Conservation (phyloP, 1,140 invertebrate species). For the Scaptomyza montana region DNA sequence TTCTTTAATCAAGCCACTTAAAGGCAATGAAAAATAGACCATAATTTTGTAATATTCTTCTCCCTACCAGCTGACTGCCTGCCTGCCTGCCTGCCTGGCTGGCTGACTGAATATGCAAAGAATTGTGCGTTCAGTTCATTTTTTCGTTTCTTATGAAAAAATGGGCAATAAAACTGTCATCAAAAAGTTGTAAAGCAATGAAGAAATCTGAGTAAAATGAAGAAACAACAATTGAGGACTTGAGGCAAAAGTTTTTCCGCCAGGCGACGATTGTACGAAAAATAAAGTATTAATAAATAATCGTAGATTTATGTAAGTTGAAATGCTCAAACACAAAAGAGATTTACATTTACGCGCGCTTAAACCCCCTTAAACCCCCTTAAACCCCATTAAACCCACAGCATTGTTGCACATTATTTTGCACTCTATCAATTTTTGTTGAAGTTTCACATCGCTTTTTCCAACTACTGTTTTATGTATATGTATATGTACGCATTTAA, state of each 20-base stretch:
- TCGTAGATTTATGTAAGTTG: slow-evolving; percentile 42
- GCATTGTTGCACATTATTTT: slow-evolving; percentile 79
- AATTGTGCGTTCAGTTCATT: slow-evolving; percentile 18
- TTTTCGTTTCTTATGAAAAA: slow-evolving; percentile 42
- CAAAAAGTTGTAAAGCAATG: slow-evolving; percentile 81
- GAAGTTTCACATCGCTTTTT: slow-evolving; percentile 21
- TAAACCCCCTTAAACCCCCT: too few species aligned
- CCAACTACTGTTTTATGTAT: slow-evolving; percentile 22
- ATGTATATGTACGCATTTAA: slow-evolving; percentile 5
- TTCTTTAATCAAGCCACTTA: slow-evolving; percentile 38
- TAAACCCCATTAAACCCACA: too few species aligned
- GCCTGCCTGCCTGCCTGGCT: neutral
- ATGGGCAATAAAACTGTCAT: slow-evolving; percentile 79
- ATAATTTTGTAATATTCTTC: slow-evolving; percentile 39
- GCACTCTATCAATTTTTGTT: slow-evolving; percentile 52
- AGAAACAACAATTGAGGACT: slow-evolving; percentile 39
- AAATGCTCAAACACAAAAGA: slow-evolving; percentile 55
- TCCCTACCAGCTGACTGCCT: slow-evolving; percentile 3
- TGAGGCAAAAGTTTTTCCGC: slow-evolving; percentile 62
- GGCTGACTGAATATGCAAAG: slow-evolving; percentile 11
- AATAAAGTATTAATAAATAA: slow-evolving; percentile 49
- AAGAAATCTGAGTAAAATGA: slow-evolving; percentile 63
- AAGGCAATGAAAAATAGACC: slow-evolving; percentile 38
- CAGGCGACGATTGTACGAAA: slow-evolving; percentile 53
- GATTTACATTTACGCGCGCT: slow-evolving; percentile 46